These are phyloP conservation scores for Equus quagga DNA, from an alignment of 2,113 vertebrate genomes.

Conservation along the genomic window DNA sequence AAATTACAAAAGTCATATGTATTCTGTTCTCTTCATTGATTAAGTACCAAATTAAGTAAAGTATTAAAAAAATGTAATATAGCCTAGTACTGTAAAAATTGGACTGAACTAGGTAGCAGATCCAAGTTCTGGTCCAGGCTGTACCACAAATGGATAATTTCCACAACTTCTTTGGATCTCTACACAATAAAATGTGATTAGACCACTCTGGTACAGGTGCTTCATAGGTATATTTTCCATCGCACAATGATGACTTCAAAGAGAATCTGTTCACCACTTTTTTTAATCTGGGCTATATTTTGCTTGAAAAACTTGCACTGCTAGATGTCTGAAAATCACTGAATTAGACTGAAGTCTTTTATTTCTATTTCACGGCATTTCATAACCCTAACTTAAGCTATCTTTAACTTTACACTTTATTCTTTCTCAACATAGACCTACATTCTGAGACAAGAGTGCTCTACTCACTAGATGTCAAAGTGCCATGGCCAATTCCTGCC, in stretches of 20 bases:
- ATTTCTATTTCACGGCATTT: slow-evolving; percentile 48
- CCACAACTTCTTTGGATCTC: slow-evolving; percentile 4
- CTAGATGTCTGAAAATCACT: slow-evolving; percentile 40
- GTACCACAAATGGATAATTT: neutral
- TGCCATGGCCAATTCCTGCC: slow-evolving; percentile 1
- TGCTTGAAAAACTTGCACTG: slow-evolving; percentile 4
- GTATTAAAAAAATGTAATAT: slow-evolving; percentile 57
- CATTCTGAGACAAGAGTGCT: neutral
- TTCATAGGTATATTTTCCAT: slow-evolving; percentile 39
- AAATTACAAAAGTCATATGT: slow-evolving; percentile 41
- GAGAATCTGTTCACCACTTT: neutral
- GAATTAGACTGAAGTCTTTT: slow-evolving; percentile 21
- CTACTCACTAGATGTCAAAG: slow-evolving; percentile 45
- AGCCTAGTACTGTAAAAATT: slow-evolving; percentile 38
- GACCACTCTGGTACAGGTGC: neutral
- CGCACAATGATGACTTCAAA: slow-evolving; percentile 14
- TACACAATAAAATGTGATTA: neutral
- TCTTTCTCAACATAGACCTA: slow-evolving; percentile 40
- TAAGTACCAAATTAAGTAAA: slow-evolving; percentile 48
- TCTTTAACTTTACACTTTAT: slow-evolving; percentile 29
- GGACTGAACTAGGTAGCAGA: slow-evolving; percentile 1
- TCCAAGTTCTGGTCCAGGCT: neutral
- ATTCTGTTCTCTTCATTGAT: slow-evolving; percentile 13
- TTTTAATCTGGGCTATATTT: slow-evolving; percentile 12
- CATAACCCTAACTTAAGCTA: neutral